Evolutionary conservation across 2,888 invertebrate genomes (phyloP).

Genomic region (Caenorhabditis becei): DNA sequence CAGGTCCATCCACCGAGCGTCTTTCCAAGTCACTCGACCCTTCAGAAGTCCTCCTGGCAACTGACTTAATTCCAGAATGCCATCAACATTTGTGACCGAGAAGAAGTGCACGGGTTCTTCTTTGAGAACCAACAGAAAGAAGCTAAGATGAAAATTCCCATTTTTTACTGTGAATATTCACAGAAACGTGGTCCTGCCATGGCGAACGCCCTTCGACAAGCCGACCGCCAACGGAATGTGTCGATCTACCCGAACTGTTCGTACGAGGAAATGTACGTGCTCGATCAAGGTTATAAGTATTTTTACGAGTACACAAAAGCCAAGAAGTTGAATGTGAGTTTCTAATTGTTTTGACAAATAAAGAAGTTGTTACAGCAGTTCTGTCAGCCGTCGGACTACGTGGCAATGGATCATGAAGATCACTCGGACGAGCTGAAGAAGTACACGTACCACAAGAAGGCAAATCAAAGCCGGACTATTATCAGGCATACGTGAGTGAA

Average conservation of each 20-base stretch:
- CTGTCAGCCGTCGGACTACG: slow-evolving; percentile 55
- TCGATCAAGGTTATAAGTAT: slow-evolving; percentile 92
- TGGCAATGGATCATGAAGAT: slow-evolving; percentile 48
- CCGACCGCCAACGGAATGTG: slow-evolving; percentile 90
- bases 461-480: neutral
- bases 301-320: slow-evolving; percentile 83
- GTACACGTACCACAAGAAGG: neutral
- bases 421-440: slow-evolving; percentile 3
- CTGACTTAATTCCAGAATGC: slow-evolving; percentile 52
- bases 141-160: too few species aligned
- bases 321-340: neutral
- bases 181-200: slow-evolving; percentile 94
- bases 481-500: neutral
- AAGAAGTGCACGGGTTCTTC: slow-evolving; percentile 28
- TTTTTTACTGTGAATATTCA: slow-evolving; percentile 89
- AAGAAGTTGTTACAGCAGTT: neutral
- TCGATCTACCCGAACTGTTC: slow-evolving; percentile 86
- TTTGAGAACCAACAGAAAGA: slow-evolving; percentile 23
- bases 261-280: slow-evolving; percentile 94
- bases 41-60: too few species aligned
- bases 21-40: too few species aligned
- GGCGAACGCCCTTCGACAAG: slow-evolving; percentile 88
- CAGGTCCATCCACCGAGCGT: neutral
- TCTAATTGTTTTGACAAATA: neutral
- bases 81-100: slow-evolving; percentile 56